Percentiles rank a stretch among this genome's conserved stretches.
phyloP scores from a whole-genome alignment of 2,888 invertebrate genomes.

The Venusia cambrica region DNA sequence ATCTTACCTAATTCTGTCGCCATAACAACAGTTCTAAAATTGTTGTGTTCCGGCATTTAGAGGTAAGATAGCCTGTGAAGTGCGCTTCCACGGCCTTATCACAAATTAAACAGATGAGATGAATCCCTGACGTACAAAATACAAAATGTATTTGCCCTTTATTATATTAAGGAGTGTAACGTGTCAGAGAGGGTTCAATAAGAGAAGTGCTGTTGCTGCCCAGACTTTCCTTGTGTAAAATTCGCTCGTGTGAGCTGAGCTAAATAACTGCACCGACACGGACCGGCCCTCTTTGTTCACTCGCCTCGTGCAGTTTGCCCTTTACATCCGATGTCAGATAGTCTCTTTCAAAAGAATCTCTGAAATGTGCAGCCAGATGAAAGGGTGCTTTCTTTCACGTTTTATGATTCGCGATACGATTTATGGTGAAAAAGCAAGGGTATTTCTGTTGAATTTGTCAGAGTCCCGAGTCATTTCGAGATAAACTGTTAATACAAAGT shows the following conservation, averaged over 20 bases:
- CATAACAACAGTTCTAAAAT: too few species aligned
- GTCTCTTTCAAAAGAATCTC: conserved; percentile 30
- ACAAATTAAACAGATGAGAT: too few species aligned
- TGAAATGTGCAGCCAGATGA: conserved; percentile 32
- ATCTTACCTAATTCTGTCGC: too few species aligned
- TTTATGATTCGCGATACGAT: conserved; percentile 32
- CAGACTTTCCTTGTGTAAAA: too few species aligned
- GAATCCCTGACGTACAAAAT: too few species aligned
- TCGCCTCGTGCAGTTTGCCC: conserved; percentile 23
- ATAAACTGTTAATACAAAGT: conserved; percentile 20
- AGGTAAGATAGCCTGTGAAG: too few species aligned
- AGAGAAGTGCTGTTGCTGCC: too few species aligned
- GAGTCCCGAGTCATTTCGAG: conserved; percentile 15
- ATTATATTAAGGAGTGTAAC: too few species aligned
- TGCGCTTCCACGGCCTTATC: too few species aligned
- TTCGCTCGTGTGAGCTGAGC: conserved; percentile 1
- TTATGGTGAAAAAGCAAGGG: conserved; percentile 21
- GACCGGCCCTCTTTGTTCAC: conserved; percentile 17
- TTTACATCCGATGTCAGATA: conserved; percentile 29
- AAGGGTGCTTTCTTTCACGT: conserved; percentile 32
- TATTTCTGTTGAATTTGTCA: conserved; percentile 15
- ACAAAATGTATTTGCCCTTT: too few species aligned
- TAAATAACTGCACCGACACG: conserved; percentile 1
- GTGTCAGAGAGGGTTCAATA: too few species aligned
- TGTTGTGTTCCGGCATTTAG: too few species aligned